These are phyloP conservation scores for Alectoris magna DNA, from an alignment of 2,797 vertebrate genomes.

Conservation along the genomic window DNA sequence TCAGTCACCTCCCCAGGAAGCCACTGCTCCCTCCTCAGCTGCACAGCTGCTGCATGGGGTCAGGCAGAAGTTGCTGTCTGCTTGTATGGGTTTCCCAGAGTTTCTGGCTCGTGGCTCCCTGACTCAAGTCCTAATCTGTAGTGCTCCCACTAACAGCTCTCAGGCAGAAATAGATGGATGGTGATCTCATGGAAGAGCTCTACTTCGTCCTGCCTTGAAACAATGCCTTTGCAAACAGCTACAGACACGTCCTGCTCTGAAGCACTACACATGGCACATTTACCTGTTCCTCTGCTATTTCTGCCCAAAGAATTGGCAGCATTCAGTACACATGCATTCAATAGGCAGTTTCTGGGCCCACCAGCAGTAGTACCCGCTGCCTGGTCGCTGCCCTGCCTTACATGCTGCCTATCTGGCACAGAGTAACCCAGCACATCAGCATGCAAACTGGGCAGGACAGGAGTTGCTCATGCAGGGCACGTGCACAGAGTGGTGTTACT, in stretches of 20 bases:
- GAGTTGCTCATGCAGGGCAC: conserved; percentile 70
- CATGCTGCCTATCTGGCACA: neutral
- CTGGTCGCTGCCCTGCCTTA: neutral
- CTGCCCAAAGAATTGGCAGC: neutral
- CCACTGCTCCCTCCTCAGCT: neutral
- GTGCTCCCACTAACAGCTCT: neutral
- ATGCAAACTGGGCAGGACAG: conserved; percentile 42
- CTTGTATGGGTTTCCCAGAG: neutral
- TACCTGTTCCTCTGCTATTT: neutral
- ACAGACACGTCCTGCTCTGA: neutral
- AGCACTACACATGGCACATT: accelerated
- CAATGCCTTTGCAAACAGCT: neutral
- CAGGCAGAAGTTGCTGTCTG: neutral
- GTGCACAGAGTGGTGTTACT: conserved; percentile 67
- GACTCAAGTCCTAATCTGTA: neutral
- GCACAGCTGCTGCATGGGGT: accelerated
- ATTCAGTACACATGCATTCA: neutral
- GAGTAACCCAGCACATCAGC: neutral
- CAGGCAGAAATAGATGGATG: neutral
- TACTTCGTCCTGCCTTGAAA: neutral
- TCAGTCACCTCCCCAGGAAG: neutral
- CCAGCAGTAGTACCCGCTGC: neutral
- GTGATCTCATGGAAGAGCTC: neutral
- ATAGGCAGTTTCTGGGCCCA: neutral
- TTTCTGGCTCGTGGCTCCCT: neutral